A percentile compares a stretch with the other conserved stretches of the same genome.
Evolutionary conservation across 2,113 vertebrate genomes (phyloP).

Genomic region (Psilopsiagon aymara): DNA sequence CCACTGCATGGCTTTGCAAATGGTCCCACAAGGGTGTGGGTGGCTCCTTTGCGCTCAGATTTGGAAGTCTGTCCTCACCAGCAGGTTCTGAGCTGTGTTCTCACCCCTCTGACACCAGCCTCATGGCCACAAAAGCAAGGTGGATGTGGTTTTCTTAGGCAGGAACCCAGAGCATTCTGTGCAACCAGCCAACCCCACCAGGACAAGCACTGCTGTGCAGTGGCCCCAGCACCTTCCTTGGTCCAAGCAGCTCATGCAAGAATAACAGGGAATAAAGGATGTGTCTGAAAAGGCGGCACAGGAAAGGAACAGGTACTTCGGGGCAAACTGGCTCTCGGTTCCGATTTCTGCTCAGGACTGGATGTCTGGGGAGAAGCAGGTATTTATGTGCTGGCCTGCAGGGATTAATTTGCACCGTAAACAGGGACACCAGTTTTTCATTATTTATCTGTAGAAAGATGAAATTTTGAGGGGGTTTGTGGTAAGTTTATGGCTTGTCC

Average conservation of each 20-base stretch:
- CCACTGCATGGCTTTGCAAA: not conserved
- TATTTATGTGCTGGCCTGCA: not conserved
- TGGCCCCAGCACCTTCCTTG: fast-evolving
- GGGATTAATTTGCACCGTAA: not conserved
- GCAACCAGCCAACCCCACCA: not conserved
- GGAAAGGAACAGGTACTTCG: not conserved
- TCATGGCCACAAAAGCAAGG: not conserved
- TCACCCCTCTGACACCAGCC: not conserved
- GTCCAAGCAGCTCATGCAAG: not conserved
- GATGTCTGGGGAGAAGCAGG: not conserved
- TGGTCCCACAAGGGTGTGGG: fast-evolving
- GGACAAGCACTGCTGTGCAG: not conserved
- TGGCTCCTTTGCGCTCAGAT: not conserved
- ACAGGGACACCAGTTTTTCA: not conserved
- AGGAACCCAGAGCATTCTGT: not conserved
- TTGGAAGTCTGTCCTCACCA: not conserved
- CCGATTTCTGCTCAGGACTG: not conserved
- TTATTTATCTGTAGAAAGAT: not conserved
- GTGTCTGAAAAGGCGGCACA: not conserved
- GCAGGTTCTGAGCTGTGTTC: not conserved
- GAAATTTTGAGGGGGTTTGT: not conserved
- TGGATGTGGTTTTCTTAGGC: fast-evolving
- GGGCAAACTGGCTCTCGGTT: not conserved
- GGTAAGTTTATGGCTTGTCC: conserved; percentile 2
- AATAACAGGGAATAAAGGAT: not conserved